Percentiles rank a stretch among this genome's conserved stretches.
These are phyloP conservation scores for Drosophila leonis DNA, from an alignment of 2,888 invertebrate species.

Conservation along the genomic window DNA sequence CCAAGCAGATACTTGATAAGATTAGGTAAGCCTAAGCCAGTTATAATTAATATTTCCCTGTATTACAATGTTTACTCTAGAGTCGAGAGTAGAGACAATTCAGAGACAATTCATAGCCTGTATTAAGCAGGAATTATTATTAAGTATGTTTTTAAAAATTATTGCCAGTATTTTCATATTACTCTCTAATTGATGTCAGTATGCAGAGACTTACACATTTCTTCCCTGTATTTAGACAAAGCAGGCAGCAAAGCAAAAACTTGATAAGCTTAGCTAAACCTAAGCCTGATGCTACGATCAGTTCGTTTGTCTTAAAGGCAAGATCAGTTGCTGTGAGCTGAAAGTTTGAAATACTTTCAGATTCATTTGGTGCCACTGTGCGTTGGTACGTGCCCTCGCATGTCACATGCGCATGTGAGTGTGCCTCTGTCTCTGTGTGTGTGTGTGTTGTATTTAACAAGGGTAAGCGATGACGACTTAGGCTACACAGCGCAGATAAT, in stretches of 20 bases:
- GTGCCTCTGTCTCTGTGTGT: background rate
- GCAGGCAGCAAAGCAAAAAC: background rate
- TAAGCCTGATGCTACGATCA: background rate
- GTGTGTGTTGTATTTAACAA: constrained; percentile 47
- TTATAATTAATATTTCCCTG: too few relatives aligned
- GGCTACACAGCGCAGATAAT: constrained; percentile 47
- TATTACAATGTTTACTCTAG: too few relatives aligned
- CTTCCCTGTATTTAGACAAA: background rate
- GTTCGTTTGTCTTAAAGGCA: background rate
- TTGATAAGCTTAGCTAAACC: background rate
- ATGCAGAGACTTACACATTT: background rate
- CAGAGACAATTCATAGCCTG: too few relatives aligned
- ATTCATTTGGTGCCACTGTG: constrained; percentile 41
- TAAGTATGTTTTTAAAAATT: too few relatives aligned
- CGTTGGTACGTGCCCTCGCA: constrained; percentile 29
- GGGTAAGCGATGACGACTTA: constrained; percentile 57
- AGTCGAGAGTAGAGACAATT: too few relatives aligned
- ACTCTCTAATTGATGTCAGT: accelerated
- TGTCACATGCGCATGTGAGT: background rate
- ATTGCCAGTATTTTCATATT: background rate
- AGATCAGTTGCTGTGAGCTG: background rate
- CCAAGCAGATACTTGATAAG: background rate
- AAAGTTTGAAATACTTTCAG: background rate
- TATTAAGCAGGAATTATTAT: background rate
- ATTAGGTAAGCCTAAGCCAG: background rate